phyloP scores from a whole-genome alignment of 92 coral and sea anemone genomes.

The Heteractis magnifica region DNA sequence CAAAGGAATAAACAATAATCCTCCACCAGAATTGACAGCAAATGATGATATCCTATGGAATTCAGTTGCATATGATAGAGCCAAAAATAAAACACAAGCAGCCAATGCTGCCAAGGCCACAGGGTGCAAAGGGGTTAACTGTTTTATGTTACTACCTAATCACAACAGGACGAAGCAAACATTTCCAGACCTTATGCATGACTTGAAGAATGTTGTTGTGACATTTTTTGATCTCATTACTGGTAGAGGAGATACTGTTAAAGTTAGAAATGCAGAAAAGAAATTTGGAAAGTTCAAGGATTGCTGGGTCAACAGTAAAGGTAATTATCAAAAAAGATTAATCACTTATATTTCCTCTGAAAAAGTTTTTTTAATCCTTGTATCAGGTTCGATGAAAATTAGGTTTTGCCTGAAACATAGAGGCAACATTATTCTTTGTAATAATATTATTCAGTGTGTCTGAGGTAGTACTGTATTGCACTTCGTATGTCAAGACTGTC shows the following conservation, averaged over 20 bases:
- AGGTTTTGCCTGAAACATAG: no score
- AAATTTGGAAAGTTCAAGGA: conserved; percentile 25
- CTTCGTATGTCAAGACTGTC: no score
- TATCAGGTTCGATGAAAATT: no score
- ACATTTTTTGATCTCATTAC: not conserved
- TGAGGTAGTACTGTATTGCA: no score
- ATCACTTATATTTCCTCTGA: no score
- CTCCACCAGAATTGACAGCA: not conserved
- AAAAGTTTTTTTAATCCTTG: no score
- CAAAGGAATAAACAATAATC: not conserved
- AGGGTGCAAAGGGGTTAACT: conserved; percentile 13
- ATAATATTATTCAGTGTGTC: no score
- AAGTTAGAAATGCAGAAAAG: conserved; percentile 38
- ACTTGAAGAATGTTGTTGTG: not conserved
- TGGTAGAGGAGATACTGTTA: conserved; percentile 16
- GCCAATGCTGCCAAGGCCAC: conserved; percentile 27
- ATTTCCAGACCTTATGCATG: conserved; percentile 34
- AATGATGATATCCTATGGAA: conserved; percentile 3
- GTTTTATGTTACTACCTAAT: conserved; percentile 34
- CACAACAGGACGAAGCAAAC: conserved; percentile 16
- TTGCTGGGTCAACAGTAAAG: no score
- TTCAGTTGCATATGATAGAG: conserved; percentile 13
- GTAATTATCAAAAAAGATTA: no score
- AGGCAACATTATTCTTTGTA: no score
- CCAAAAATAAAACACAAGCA: conserved; percentile 23